Evolutionary conservation across 1,140 invertebrate species (phyloP).

Genomic region (Sitophilus oryzae): DNA sequence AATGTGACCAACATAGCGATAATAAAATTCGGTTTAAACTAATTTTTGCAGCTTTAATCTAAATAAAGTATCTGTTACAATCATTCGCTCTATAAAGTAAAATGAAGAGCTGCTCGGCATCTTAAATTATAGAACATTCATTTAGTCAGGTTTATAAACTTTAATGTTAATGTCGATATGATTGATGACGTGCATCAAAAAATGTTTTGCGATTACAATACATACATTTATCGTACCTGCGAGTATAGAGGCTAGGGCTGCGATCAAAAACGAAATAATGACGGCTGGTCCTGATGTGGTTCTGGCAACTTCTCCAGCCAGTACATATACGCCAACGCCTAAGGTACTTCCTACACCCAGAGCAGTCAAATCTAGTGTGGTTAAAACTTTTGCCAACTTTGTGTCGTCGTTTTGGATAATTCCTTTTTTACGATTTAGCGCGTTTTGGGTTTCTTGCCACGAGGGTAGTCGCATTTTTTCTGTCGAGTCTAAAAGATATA

Average conservation of each 20-base stretch:
- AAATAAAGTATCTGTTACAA: no score
- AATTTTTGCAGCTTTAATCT: no score
- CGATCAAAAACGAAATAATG: constrained; percentile 59
- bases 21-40: not conserved
- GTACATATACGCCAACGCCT: constrained; percentile 64
- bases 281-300: constrained; percentile 60
- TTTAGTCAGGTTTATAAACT: no score
- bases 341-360: constrained; percentile 57
- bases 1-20: no score
- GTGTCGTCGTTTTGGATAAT: constrained; percentile 46
- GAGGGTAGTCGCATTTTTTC: constrained; percentile 29
- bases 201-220: not conserved
- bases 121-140: no score
- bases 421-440: constrained; percentile 36
- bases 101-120: no score
- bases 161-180: no score
- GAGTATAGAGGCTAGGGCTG: constrained; percentile 62
- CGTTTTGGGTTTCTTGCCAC: constrained; percentile 25
- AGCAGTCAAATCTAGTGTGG: constrained; percentile 63
- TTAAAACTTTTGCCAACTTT: constrained; percentile 61
- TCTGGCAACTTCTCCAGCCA: constrained; percentile 60
- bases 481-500: constrained; percentile 14
- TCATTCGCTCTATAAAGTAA: no score
- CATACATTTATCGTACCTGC: constrained; percentile 50
- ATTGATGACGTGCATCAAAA: no score